These are phyloP conservation scores for Avahi laniger DNA, from an alignment of 2,797 vertebrate genomes.

Conservation along the genomic window DNA sequence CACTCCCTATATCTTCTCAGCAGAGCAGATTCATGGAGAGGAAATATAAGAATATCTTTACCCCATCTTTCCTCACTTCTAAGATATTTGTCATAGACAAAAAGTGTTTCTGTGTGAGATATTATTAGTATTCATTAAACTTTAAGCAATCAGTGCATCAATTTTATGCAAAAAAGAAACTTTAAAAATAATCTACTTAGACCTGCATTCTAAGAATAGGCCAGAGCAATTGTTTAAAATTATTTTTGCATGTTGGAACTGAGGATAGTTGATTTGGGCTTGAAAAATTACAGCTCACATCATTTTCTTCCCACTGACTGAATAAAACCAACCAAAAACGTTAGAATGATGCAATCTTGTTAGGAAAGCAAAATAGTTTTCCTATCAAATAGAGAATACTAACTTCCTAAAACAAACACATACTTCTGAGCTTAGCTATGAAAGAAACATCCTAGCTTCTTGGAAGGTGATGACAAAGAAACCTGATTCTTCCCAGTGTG, in stretches of 20 bases:
- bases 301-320: neutral
- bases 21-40: neutral
- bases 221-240: neutral
- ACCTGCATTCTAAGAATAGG: neutral
- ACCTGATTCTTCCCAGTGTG: neutral
- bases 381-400: neutral
- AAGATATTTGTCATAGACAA: neutral
- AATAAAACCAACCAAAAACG: neutral
- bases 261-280: neutral
- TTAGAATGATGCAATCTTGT: neutral
- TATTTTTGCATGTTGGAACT: neutral
- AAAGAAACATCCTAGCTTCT: neutral
- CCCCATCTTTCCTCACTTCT: neutral
- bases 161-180: neutral
- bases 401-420: neutral
- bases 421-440: neutral
- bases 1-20: neutral
- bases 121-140: neutral
- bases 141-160: neutral
- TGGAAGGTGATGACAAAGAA: neutral
- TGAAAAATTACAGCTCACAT: neutral
- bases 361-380: neutral
- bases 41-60: neutral
- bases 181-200: constrained; percentile 6
- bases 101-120: neutral